These are phyloP conservation scores for Trichopoda pennipes DNA, from an alignment of 2,888 invertebrate species.

Conservation along the genomic window DNA sequence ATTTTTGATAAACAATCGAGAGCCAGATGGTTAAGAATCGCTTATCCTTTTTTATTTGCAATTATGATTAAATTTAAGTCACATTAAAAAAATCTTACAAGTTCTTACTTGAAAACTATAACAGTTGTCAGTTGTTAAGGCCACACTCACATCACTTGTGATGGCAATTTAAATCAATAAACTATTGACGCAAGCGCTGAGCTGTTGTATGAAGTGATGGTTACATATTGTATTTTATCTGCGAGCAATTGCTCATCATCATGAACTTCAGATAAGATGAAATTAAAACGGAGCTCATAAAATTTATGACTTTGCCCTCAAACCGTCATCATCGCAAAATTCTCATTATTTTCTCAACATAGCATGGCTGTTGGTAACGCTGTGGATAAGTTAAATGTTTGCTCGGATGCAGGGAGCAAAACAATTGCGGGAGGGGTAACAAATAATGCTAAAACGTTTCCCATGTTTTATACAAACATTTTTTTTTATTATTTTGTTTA, in stretches of 20 bases:
- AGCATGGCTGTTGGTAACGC: constrained; percentile 49
- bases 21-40: too few relatives aligned
- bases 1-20: too few relatives aligned
- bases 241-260: constrained; percentile 11
- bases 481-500: constrained; percentile 50
- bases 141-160: constrained; percentile 37
- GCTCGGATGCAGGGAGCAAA: background rate
- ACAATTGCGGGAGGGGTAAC: background rate
- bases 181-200: constrained; percentile 57
- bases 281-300: constrained; percentile 36
- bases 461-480: constrained; percentile 47
- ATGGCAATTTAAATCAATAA: constrained; percentile 62
- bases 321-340: constrained; percentile 56
- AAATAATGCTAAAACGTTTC: constrained; percentile 64
- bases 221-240: constrained; percentile 1
- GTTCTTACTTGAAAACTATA: constrained; percentile 21
- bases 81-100: background rate
- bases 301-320: constrained; percentile 65
- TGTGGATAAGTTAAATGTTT: constrained; percentile 13
- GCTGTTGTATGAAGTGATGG: constrained; percentile 4
- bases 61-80: constrained; percentile 2
- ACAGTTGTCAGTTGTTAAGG: constrained; percentile 29
- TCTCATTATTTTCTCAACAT: constrained; percentile 52
- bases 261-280: constrained; percentile 40
- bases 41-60: background rate